Evolutionary conservation across 1,140 invertebrate genomes (phyloP).

Genomic region (Saxidomus purpurata): DNA sequence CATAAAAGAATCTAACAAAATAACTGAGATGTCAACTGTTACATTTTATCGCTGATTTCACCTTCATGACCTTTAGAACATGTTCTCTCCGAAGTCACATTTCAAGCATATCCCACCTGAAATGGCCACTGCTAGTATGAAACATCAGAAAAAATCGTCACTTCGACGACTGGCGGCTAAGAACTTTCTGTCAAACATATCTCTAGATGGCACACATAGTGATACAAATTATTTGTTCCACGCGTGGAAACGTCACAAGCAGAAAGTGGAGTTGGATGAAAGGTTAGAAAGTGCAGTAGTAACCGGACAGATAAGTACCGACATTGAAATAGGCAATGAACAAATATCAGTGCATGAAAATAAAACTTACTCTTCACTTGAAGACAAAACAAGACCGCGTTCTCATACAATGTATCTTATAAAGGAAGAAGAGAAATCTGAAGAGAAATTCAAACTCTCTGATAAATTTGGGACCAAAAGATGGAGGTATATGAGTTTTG

Average conservation of each 20-base stretch:
- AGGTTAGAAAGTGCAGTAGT: slow-evolving; percentile 31
- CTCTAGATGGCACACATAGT: slow-evolving; percentile 95
- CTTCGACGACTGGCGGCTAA: slow-evolving; percentile 80
- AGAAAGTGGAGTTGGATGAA: slow-evolving; percentile 62
- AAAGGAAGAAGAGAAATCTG: not conserved
- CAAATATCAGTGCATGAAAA: slow-evolving; percentile 7
- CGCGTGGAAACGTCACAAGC: slow-evolving; percentile 74
- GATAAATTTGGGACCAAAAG: slow-evolving; percentile 8
- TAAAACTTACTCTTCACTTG: slow-evolving; percentile 1
- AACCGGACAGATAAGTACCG: slow-evolving; percentile 19
- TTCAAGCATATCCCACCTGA: too few species aligned
- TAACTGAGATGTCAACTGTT: too few species aligned
- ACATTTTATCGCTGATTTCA: too few species aligned
- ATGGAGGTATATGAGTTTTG: slow-evolving; percentile 31
- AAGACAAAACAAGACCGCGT: not conserved
- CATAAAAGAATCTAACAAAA: too few species aligned
- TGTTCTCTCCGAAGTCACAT: too few species aligned
- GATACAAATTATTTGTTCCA: slow-evolving; percentile 91
- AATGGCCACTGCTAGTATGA: slow-evolving; percentile 79
- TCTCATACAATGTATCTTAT: slow-evolving; percentile 32
- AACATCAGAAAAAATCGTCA: slow-evolving; percentile 75
- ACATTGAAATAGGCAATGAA: not conserved
- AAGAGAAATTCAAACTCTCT: slow-evolving; percentile 27
- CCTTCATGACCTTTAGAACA: too few species aligned
- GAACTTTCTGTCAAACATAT: slow-evolving; percentile 97